A percentile compares a stretch with the other conserved stretches of the same genome.
These are phyloP conservation scores for Lumbricus terrestris DNA, from an alignment of 2,888 invertebrate species.

Conservation along the genomic window DNA sequence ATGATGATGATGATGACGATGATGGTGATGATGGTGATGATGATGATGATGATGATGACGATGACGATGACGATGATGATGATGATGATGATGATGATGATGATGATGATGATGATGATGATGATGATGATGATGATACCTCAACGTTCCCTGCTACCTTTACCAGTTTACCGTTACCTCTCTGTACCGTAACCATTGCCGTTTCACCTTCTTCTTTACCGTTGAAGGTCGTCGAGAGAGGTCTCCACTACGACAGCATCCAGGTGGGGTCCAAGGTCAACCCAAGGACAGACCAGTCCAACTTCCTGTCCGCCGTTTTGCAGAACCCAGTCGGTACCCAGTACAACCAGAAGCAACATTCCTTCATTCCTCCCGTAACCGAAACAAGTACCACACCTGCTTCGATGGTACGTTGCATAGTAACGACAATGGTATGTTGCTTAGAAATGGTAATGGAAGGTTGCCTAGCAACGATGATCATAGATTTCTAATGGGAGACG, in stretches of 20 bases:
- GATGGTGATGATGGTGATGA: no score
- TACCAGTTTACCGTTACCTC: not conserved
- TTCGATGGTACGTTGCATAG: not conserved
- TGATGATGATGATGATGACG: no score
- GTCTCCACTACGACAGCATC: slow-evolving; percentile 78
- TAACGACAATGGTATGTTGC: not conserved
- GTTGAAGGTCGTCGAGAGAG: slow-evolving; percentile 75
- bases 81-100: no score
- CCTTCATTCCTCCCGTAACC: not conserved
- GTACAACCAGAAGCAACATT: not conserved
- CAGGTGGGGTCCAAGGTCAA: slow-evolving; percentile 76
- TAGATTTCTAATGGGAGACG: no score
- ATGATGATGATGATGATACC: not conserved
- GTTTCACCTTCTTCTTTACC: not conserved
- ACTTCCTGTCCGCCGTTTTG: slow-evolving; percentile 69
- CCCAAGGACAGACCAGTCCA: slow-evolving; percentile 73
- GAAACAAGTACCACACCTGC: not conserved
- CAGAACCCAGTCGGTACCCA: slow-evolving; percentile 12
- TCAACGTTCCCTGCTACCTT: not conserved
- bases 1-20: not conserved
- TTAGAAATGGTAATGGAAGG: no score
- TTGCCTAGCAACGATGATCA: no score
- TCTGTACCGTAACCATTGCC: not conserved
- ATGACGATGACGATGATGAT: not conserved
- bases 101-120: slow-evolving; percentile 22